Base-by-base conservation (phyloP, 1,140 invertebrate genomes). In the Zaprionus kolodkinae region DNA sequence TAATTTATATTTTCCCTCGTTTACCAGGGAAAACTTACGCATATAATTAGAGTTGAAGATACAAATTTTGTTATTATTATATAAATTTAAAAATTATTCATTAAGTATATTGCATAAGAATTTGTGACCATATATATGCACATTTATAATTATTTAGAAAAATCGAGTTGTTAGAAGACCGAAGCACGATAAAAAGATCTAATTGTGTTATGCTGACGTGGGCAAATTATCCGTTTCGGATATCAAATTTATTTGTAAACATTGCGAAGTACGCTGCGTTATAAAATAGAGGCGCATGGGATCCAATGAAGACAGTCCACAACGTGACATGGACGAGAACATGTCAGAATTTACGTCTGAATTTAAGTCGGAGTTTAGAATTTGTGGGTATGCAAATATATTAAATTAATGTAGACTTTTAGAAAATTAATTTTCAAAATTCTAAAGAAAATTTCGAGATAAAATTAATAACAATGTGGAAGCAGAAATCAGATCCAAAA, bases 241-340 rank as follows among this genome's bases (percentile, higher is more conserved):
- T 48, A 15, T 35, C 56, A 61, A 27, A 43, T 55, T 55, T 63
- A 40, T 30, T 69, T 74, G 40, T 74, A 74, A 74, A 74, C 72
- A 74, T 57, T 30, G 1, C 27, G 7, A 10, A 55, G 11, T 17
- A 25, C 11, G 48, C 17, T 54, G 9, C 21, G 54, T 50, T 69
- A 78, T 68, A 73, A 69, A 64, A 63, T 50, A 48, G 9, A 48
- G 30, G 17, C 13, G 40, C 33, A 45, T 27, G 38, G 54, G 40
- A 45, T 35, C 15, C 12, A 25, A 10, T 62, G 59, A 13, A 36
- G 38, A 17, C 70, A 85, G 82, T 86, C 45, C 45, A 45, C 61
- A 45, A 43, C 50, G 50, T 66, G 82, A 78, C 66, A 81, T 85
- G 82, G 70, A 59, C 48, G 69, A 63, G 33, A 48, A 38, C 62